Evolutionary conservation across 1,140 invertebrate species (phyloP), one percentile per base, ranked within the genome.

Genomic region (Cotesia glomerata): DNA sequence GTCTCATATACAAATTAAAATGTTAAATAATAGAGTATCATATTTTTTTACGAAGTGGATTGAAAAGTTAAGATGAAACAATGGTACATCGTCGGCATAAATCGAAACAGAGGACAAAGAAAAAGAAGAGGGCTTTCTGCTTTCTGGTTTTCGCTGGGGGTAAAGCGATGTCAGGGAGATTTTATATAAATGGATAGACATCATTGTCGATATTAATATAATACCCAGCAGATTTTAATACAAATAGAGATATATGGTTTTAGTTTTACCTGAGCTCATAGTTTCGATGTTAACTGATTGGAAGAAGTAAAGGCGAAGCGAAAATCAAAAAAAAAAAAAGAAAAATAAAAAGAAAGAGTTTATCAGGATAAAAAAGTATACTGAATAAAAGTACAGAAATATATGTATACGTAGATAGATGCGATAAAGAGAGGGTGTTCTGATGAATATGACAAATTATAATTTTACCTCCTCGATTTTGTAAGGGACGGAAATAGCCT

Each of bases 381-480:
- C 14, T 51, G n/a, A 26, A 8, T 7, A 35, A 7, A 11, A 16
- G 39, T 8, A 45, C 26, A 26, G 26, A 26, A 26, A 26, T 45
- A 9, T 45, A 45, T 45, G 11, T 9, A 45, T 45, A 45, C 11
- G 11, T 45, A 11, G 39, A 45, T 7, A 8, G 39, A 45, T 45
- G 11, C 39, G 39, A 45, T 45, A 45, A 45, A 45, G 11, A 11
- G 11, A 45, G 59, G 32, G 59, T 35, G 59, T n/a, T 13, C 35
- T 62, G 79, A 80, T 81, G 78, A 80, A 78, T 81, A 81, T 81
- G 79, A 78, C 77, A 80, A 76, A 81, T 80, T 80, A 80, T 80
- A 79, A 80, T 79, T 81, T 75, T 73, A 75, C 69, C 66, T 65
- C 54, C 51, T 52, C 64, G 67, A 70, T 75, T 58, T 67, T 69